Percentiles rank a stretch among this genome's conserved stretches.
phyloP scores from a whole-genome alignment of 1,140 invertebrate genomes.

The Pogonomyrmex californicus region DNA sequence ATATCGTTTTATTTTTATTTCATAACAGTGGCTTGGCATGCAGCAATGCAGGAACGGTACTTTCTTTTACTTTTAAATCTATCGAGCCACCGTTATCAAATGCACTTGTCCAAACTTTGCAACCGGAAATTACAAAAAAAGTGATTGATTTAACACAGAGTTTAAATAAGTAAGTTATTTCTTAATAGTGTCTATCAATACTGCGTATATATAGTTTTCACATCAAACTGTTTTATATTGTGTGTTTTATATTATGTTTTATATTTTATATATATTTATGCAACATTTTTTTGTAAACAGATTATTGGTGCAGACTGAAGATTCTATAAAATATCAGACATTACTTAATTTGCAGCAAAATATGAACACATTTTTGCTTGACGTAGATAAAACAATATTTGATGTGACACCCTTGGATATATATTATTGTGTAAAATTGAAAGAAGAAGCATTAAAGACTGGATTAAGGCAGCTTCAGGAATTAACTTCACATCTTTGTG shows the following conservation, averaged over 20 bases:
- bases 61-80: slow-evolving; percentile 69
- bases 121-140: slow-evolving; percentile 75
- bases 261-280: slow-evolving; percentile 41
- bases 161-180: slow-evolving; percentile 78
- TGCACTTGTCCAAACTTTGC: slow-evolving; percentile 67
- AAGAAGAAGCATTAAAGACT: slow-evolving; percentile 71
- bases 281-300: slow-evolving; percentile 57
- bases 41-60: slow-evolving; percentile 71
- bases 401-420: slow-evolving; percentile 78
- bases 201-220: background rate
- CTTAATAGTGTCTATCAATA: slow-evolving; percentile 1
- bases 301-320: slow-evolving; percentile 71
- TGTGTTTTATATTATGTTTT: background rate
- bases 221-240: background rate
- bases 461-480: slow-evolving; percentile 82
- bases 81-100: slow-evolving; percentile 52
- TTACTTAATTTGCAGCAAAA: slow-evolving; percentile 75
- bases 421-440: slow-evolving; percentile 80
- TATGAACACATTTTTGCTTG: slow-evolving; percentile 76
- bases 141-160: slow-evolving; percentile 76
- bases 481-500: slow-evolving; percentile 79
- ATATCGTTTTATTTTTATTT: slow-evolving; percentile 43
- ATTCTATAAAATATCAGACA: slow-evolving; percentile 66
- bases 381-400: background rate
- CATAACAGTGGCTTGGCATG: slow-evolving; percentile 76